A percentile compares a stretch with the other conserved stretches of the same genome.
phyloP scores from a whole-genome alignment of 2,113 vertebrate species.

The Lamprotornis superbus region DNA sequence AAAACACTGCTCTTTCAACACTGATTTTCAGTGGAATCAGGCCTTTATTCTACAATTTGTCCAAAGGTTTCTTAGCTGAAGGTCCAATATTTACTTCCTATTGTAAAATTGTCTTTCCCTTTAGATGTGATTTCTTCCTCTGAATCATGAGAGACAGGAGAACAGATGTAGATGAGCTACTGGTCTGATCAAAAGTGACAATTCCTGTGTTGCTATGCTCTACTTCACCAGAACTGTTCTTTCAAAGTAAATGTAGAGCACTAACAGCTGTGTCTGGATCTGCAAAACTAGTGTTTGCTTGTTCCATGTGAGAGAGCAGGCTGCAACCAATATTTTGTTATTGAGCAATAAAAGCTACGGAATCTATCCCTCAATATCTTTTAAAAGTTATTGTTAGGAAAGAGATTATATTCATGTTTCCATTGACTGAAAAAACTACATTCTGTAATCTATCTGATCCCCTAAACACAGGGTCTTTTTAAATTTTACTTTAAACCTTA shows the following conservation, averaged over 20 bases:
- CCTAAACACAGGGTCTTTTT: not conserved
- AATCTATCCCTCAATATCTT: not conserved
- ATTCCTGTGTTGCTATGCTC: constrained; percentile 16
- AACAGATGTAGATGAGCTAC: not conserved
- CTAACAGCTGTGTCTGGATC: not conserved
- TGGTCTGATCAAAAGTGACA: constrained; percentile 28
- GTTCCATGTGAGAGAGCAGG: not conserved
- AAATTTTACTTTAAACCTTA: not conserved
- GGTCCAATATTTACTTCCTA: not conserved
- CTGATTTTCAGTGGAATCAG: not conserved
- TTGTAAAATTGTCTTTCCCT: not conserved
- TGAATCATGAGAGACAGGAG: not conserved
- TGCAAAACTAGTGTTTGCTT: not conserved
- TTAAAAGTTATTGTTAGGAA: not conserved
- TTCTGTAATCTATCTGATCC: not conserved
- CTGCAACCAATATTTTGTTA: not conserved
- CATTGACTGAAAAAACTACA: not conserved
- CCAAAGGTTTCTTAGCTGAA: not conserved
- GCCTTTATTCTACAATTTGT: not conserved
- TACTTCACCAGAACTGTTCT: constrained; percentile 25
- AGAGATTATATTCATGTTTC: not conserved
- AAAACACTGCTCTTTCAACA: not conserved
- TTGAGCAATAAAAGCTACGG: not conserved
- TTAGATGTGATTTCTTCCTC: not conserved
- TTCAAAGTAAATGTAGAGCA: not conserved